A percentile compares a stretch with the other conserved stretches of the same genome.
These are phyloP conservation scores for Chondrilla cf. caribensis DNA, from an alignment of 37 sponge, comb jelly and placozoan species.

Conservation along the genomic window DNA sequence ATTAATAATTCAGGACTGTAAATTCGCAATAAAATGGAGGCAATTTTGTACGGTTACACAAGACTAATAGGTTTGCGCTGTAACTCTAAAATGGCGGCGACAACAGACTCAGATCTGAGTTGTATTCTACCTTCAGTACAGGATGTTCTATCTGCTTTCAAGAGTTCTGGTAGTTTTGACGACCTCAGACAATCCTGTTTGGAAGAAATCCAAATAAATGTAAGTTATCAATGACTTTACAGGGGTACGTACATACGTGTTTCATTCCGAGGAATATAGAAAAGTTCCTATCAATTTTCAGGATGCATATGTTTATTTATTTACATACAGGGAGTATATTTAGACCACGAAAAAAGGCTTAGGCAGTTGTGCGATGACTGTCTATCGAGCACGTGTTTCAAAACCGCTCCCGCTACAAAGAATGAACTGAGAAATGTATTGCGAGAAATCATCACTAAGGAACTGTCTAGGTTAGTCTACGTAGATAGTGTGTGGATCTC, in stretches of 20 bases:
- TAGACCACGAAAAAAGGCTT: neutral
- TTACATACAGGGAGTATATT: neutral
- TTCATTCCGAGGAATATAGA: neutral
- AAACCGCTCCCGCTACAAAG: conserved; percentile 34
- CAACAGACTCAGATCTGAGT: neutral
- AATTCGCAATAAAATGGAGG: too few species aligned
- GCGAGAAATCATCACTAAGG: conserved; percentile 38
- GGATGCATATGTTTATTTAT: neutral
- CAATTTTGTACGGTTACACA: too few species aligned
- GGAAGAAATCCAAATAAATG: conserved; percentile 52
- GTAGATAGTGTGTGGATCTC: too few species aligned
- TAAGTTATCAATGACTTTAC: neutral
- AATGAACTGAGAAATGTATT: conserved; percentile 55
- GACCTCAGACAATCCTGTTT: conserved; percentile 62
- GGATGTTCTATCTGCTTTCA: conserved; percentile 52
- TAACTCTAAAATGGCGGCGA: neutral
- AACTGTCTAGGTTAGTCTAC: conserved; percentile 37
- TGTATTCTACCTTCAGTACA: conserved; percentile 37
- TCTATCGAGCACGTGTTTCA: neutral
- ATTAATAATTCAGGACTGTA: neutral
- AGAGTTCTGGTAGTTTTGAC: conserved; percentile 69
- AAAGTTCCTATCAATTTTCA: too few species aligned
- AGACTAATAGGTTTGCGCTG: too few species aligned
- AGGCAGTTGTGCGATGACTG: neutral
- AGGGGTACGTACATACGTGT: neutral